Evolutionary conservation across 2,797 vertebrate genomes (phyloP).

Genomic region (Malurus leucopterus): DNA sequence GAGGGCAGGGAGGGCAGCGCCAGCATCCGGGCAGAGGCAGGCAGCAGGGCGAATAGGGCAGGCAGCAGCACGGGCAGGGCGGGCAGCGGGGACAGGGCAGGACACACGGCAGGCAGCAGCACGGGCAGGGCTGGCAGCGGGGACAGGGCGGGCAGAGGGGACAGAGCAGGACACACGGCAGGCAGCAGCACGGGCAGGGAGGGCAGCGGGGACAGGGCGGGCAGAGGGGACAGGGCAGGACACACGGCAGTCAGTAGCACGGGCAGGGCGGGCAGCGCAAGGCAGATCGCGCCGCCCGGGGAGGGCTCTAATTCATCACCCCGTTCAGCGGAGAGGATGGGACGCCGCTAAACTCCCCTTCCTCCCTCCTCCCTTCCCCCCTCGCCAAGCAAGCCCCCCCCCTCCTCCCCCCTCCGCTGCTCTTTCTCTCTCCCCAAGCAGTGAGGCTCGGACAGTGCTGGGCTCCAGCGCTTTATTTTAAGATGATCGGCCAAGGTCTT

Average conservation of each 20-base stretch:
- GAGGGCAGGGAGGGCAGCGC: background rate
- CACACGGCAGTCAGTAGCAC: background rate
- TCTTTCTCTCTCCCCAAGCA: conserved; percentile 33
- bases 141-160: background rate
- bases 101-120: background rate
- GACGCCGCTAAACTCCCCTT: conserved; percentile 30
- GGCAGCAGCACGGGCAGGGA: background rate
- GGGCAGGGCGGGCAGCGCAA: background rate
- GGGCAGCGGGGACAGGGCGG: background rate
- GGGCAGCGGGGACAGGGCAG: background rate
- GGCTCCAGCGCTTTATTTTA: conserved; percentile 32
- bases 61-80: background rate
- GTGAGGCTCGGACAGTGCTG: conserved; percentile 49
- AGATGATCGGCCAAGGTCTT: conserved; percentile 49
- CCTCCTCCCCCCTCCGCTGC: background rate
- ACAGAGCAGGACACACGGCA: too few species aligned
- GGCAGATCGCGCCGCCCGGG: conserved; percentile 17
- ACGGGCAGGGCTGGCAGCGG: background rate
- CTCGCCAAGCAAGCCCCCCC: background rate
- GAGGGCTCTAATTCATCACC: conserved; percentile 11
- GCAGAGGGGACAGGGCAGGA: background rate
- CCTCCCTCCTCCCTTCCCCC: conserved; percentile 30
- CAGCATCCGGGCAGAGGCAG: background rate
- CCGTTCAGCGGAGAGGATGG: background rate
- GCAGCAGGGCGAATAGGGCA: background rate